phyloP scores from a whole-genome alignment of 2,113 vertebrate genomes.

The Chaetorhynchus papuensis region DNA sequence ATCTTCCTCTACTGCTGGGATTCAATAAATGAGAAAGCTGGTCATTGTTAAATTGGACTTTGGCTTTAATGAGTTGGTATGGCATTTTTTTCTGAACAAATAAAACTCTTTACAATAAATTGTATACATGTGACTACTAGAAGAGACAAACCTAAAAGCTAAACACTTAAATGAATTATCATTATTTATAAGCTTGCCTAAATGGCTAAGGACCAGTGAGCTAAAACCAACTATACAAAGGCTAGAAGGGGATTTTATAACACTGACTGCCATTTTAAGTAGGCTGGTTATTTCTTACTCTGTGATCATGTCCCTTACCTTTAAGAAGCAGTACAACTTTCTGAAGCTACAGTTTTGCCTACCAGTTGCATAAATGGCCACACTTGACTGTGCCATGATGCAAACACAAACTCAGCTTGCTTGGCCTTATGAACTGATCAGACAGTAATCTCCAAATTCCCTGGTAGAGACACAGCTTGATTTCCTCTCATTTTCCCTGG shows the following conservation, averaged over 20 bases:
- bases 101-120: neutral
- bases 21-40: neutral
- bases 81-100: neutral
- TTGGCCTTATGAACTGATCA: neutral
- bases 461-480: rapidly evolving
- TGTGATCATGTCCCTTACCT: neutral
- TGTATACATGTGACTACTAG: neutral
- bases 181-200: neutral
- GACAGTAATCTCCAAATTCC: neutral
- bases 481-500: neutral
- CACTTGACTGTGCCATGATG: neutral
- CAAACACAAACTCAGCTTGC: neutral
- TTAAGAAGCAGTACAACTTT: neutral
- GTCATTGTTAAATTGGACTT: neutral
- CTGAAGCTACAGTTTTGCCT: neutral
- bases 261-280: neutral
- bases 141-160: neutral
- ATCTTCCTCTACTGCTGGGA: neutral
- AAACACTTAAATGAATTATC: neutral
- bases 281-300: neutral
- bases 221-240: neutral
- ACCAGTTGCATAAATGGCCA: neutral
- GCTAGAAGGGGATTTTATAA: neutral
- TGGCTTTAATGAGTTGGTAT: neutral
- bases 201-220: neutral